phyloP scores from a whole-genome alignment of 2,888 invertebrate species.

The Agonopterix subpropinquella region DNA sequence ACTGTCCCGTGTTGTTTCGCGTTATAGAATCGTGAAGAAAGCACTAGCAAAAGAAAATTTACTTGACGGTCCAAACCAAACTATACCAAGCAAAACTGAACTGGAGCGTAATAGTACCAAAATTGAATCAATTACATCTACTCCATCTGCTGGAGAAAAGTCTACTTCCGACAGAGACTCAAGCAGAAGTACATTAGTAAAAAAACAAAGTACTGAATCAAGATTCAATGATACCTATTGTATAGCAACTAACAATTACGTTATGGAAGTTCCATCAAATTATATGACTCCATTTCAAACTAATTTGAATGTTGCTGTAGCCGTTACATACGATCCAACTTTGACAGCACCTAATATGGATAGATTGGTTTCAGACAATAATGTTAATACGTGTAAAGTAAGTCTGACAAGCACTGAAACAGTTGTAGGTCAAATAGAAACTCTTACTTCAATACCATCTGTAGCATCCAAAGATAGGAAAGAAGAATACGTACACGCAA shows the following conservation, averaged over 20 bases:
- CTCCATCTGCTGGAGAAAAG: constrained; percentile 19
- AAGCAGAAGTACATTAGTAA: constrained; percentile 36
- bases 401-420: constrained; percentile 24
- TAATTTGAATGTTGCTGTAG: constrained; percentile 39
- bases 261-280: constrained; percentile 12
- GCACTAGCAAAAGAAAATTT: constrained; percentile 36
- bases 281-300: constrained; percentile 2
- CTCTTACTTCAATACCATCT: background rate
- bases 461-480: background rate
- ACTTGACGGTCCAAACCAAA: constrained; percentile 17
- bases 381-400: constrained; percentile 8
- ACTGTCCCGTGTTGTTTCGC: constrained; percentile 29
- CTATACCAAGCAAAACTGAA: constrained; percentile 8
- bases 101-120: constrained; percentile 13
- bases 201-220: constrained; percentile 3
- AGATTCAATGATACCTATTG: constrained; percentile 13
- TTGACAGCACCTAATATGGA: constrained; percentile 14
- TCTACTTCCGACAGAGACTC: constrained; percentile 22
- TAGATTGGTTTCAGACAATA: constrained; percentile 4
- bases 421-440: background rate
- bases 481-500: background rate
- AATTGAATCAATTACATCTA: constrained; percentile 18
- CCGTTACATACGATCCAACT: constrained; percentile 28
- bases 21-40: constrained; percentile 32
- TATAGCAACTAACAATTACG: constrained; percentile 16